A percentile compares a stretch with the other conserved stretches of the same genome.
Conservation (phyloP, 2,888 invertebrate species). For the Adelphocoris suturalis region DNA sequence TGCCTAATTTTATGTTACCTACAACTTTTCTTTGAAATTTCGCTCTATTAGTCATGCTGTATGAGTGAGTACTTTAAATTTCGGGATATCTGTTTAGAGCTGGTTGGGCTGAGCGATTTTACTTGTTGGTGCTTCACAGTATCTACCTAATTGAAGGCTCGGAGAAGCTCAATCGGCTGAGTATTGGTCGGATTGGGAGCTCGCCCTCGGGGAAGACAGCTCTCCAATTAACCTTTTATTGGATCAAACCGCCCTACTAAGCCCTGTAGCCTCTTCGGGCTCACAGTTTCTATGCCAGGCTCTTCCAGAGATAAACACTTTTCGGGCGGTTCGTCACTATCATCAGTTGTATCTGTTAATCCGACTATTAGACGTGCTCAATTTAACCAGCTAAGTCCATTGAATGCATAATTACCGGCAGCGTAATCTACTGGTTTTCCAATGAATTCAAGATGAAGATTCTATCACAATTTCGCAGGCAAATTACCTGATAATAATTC, state of each 20-base stretch:
- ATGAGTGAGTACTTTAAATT: too few species aligned
- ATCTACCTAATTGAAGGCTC: background rate
- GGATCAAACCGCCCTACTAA: background rate
- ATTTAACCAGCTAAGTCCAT: too few species aligned
- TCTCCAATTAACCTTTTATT: conserved; percentile 25
- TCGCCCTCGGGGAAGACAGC: background rate
- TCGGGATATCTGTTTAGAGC: too few species aligned
- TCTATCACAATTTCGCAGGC: too few species aligned
- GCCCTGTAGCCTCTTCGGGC: background rate
- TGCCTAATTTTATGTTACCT: too few species aligned
- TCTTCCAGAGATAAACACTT: background rate
- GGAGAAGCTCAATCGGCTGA: background rate
- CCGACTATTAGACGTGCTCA: too few species aligned
- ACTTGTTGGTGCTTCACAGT: background rate
- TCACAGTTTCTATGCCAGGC: background rate
- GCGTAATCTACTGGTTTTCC: too few species aligned
- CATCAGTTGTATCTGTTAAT: background rate
- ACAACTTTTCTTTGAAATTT: too few species aligned
- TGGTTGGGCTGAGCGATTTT: background rate
- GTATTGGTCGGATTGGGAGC: background rate
- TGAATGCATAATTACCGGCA: too few species aligned
- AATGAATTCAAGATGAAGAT: too few species aligned
- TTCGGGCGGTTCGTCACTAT: background rate
- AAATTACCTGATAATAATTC: too few species aligned
- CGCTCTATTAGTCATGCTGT: too few species aligned